Evolutionary conservation across 2,888 invertebrate species (phyloP).

Genomic region (Plutella xylostella): DNA sequence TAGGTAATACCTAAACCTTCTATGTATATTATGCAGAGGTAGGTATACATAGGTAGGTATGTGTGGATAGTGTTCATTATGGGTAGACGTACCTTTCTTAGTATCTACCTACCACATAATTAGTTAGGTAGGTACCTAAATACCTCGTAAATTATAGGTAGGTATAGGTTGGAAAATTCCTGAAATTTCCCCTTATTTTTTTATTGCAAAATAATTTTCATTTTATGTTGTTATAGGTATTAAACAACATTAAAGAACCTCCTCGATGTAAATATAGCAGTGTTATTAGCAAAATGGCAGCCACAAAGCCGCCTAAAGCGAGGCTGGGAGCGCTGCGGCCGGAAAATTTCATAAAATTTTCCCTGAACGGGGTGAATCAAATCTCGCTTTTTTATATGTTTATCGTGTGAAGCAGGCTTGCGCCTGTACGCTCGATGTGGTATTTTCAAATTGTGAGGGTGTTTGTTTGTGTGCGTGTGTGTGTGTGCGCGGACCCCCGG

Average conservation of each 20-base stretch:
- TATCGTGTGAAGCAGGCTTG: conserved; percentile 35
- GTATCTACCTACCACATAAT: neutral
- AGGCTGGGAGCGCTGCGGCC: no score
- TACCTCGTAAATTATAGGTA: no score
- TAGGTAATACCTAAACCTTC: no score
- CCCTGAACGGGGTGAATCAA: conserved; percentile 27
- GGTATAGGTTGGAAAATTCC: no score
- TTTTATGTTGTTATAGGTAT: neutral
- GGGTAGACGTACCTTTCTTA: no score
- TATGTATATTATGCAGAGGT: no score
- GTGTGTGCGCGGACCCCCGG: conserved; percentile 30
- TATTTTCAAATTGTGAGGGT: conserved; percentile 32
- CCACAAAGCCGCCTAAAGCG: no score
- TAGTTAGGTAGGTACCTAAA: neutral
- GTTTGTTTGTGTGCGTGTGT: conserved; percentile 35
- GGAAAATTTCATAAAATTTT: conserved; percentile 63
- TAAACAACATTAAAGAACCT: neutral
- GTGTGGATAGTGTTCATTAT: no score
- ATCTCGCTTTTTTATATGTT: conserved; percentile 27
- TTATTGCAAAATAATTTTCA: neutral
- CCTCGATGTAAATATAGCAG: no score
- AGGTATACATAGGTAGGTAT: no score
- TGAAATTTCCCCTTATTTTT: no score
- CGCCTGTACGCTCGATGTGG: conserved; percentile 41
- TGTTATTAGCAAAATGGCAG: no score